These are phyloP conservation scores for Diarsia brunnea DNA, from an alignment of 2,888 invertebrate species.

Conservation along the genomic window DNA sequence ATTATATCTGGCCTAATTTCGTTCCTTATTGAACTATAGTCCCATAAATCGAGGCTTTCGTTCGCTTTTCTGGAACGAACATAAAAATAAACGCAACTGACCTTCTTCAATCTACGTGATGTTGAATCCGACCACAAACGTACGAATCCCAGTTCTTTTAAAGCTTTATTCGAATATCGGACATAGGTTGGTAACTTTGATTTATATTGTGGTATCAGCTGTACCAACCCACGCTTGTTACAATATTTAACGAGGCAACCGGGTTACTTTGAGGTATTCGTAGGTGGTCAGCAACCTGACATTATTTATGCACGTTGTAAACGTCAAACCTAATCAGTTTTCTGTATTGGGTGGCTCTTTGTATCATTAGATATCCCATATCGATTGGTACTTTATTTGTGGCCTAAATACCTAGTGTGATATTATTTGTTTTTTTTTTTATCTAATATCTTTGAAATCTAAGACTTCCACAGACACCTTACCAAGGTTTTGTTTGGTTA, in stretches of 20 bases:
- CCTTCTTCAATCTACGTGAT: constrained; percentile 18
- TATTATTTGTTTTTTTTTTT: neutral
- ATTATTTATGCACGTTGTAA: constrained; percentile 41
- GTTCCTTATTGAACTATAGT: constrained; percentile 23
- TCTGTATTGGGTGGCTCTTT: constrained; percentile 7
- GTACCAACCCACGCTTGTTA: constrained; percentile 40
- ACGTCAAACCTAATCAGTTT: constrained; percentile 29
- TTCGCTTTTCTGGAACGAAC: neutral
- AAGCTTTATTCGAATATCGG: constrained; percentile 15
- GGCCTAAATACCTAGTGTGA: neutral
- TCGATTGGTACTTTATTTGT: constrained; percentile 6
- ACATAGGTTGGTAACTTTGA: constrained; percentile 31
- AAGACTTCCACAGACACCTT: neutral
- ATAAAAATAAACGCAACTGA: constrained; percentile 9
- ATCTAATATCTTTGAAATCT: neutral
- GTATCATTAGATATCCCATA: constrained; percentile 4
- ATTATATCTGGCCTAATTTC: constrained; percentile 39
- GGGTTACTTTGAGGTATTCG: constrained; percentile 30
- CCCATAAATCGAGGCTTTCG: neutral
- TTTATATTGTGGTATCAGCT: constrained; percentile 47
- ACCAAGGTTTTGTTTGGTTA: neutral
- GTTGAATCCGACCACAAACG: neutral
- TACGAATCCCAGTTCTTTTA: constrained; percentile 8
- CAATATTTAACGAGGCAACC: constrained; percentile 47
- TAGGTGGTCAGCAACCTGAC: constrained; percentile 38